A percentile compares a stretch with the other conserved stretches of the same genome.
phyloP scores from a whole-genome alignment of 2,888 invertebrate species.

The Metallyticus violacea region DNA sequence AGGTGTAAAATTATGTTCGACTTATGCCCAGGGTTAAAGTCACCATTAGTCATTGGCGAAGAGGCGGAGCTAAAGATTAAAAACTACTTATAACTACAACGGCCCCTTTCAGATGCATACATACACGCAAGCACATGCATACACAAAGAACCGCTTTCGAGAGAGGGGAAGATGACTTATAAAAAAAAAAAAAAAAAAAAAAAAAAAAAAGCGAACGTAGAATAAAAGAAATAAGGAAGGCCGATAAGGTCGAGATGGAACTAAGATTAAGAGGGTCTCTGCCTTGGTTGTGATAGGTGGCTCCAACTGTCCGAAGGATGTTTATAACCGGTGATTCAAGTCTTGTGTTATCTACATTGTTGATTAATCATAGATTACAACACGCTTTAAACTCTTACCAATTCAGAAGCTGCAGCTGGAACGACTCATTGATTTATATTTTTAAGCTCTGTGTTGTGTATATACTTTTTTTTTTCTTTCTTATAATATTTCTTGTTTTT shows the following conservation, averaged over 20 bases:
- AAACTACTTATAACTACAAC: background rate
- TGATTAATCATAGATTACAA: background rate
- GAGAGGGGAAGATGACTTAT: background rate
- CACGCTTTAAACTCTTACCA: background rate
- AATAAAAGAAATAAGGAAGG: too few species aligned
- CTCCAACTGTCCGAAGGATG: background rate
- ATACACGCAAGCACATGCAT: too few species aligned
- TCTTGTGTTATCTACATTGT: too few species aligned
- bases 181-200: too few species aligned
- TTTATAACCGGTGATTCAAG: too few species aligned
- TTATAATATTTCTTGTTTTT: background rate
- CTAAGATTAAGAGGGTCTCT: background rate
- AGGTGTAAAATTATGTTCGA: slow-evolving; percentile 18
- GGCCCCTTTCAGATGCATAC: background rate
- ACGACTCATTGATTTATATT: background rate
- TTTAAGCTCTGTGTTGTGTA: background rate
- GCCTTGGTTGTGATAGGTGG: too few species aligned
- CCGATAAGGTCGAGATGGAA: too few species aligned
- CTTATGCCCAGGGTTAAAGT: slow-evolving; percentile 19
- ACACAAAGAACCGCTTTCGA: background rate
- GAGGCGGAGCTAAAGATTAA: slow-evolving; percentile 1
- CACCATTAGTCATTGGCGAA: slow-evolving; percentile 22
- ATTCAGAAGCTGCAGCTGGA: background rate
- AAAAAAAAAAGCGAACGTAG: too few species aligned
- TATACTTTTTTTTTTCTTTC: too few species aligned